Conservation (phyloP, 2,113 vertebrate species). For the Accipiter cooperii region DNA sequence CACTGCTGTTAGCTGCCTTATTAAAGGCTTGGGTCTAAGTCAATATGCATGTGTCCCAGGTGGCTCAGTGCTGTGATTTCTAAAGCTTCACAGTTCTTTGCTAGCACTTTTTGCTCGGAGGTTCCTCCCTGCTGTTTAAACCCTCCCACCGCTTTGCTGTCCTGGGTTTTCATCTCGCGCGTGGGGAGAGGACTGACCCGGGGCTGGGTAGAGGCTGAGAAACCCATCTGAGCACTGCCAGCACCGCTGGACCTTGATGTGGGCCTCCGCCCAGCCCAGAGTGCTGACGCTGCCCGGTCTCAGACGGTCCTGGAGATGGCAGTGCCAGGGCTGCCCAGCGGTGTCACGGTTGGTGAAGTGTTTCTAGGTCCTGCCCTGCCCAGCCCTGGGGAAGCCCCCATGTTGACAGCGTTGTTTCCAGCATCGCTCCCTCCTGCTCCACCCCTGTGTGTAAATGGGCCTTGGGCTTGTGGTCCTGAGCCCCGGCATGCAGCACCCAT, state of each 20-base stretch:
- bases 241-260: rapidly evolving
- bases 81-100: neutral
- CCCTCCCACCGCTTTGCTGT: too few relatives aligned
- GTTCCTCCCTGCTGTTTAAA: neutral
- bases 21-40: slow-evolving; percentile 13
- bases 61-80: neutral
- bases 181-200: neutral
- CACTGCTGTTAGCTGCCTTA: slow-evolving; percentile 35
- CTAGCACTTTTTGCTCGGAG: neutral
- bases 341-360: neutral
- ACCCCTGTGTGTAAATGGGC: rapidly evolving
- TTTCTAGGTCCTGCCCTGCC: neutral
- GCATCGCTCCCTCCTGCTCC: neutral
- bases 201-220: neutral
- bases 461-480: rapidly evolving
- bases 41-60: neutral
- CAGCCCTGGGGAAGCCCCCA: neutral
- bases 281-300: rapidly evolving
- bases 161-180: rapidly evolving
- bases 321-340: neutral
- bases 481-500: rapidly evolving
- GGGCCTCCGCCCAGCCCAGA: neutral
- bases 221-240: neutral
- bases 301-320: neutral
- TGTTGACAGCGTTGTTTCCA: rapidly evolving